phyloP scores from a whole-genome alignment of 2,113 vertebrate species.

The Cettia cetti region DNA sequence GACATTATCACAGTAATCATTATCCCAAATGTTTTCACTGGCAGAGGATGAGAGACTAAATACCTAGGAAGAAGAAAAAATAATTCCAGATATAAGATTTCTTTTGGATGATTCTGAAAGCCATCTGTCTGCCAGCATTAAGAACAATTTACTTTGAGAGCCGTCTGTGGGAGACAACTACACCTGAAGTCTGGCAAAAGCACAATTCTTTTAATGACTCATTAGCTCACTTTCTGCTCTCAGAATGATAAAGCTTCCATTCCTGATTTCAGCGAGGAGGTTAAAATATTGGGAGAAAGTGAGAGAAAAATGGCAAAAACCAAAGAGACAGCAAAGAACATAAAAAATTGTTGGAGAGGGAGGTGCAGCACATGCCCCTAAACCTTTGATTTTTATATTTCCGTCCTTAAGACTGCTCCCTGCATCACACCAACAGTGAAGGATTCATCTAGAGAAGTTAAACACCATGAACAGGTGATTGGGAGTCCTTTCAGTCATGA shows the following conservation, averaged over 20 bases:
- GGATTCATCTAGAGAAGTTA: background rate
- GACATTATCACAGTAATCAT: background rate
- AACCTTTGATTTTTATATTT: background rate
- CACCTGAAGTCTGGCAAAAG: background rate
- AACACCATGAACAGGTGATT: background rate
- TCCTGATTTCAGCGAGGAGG: background rate
- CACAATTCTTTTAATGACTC: background rate
- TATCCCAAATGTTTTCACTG: background rate
- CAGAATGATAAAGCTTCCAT: background rate
- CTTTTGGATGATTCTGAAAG: background rate
- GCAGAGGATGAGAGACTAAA: background rate
- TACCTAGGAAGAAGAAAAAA: background rate
- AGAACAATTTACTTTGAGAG: background rate
- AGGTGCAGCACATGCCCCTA: fast-evolving
- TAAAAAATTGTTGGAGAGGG: fast-evolving
- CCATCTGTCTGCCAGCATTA: background rate
- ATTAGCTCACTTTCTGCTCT: background rate
- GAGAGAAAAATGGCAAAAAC: background rate
- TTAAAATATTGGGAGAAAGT: background rate
- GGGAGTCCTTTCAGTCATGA: background rate
- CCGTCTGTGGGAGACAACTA: background rate
- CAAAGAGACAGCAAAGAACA: background rate
- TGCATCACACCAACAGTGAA: background rate
- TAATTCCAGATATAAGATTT: background rate
- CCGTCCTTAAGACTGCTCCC: background rate